A percentile compares a stretch with the other conserved stretches of the same genome.
Conservation (phyloP, 2,888 invertebrate genomes). For the Agonopterix heracliana region DNA sequence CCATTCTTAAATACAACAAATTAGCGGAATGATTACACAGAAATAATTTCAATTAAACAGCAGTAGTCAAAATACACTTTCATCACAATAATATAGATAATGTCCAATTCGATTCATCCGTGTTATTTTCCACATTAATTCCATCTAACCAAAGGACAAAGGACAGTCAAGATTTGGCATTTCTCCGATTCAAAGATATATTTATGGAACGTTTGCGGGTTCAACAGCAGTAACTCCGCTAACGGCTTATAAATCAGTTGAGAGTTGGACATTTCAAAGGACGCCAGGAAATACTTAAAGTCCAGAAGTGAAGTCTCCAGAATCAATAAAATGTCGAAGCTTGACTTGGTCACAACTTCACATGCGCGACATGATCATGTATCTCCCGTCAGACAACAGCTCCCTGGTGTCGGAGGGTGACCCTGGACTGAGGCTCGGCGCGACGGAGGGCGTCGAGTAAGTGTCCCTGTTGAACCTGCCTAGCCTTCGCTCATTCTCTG, state of each 20-base stretch:
- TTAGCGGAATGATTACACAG: slow-evolving; percentile 22
- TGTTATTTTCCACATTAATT: not conserved
- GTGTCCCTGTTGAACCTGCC: slow-evolving; percentile 75
- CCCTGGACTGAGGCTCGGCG: slow-evolving; percentile 80
- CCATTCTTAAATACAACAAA: slow-evolving; percentile 22
- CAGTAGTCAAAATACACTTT: slow-evolving; percentile 20
- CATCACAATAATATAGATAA: slow-evolving; percentile 20
- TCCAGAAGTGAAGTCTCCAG: slow-evolving; percentile 8
- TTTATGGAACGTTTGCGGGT: not conserved
- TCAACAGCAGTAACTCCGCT: not conserved
- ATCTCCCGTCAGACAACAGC: slow-evolving; percentile 76
- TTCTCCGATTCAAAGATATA: slow-evolving; percentile 23
- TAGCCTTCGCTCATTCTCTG: slow-evolving; percentile 64
- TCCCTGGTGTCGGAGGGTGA: slow-evolving; percentile 83
- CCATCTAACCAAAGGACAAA: slow-evolving; percentile 5
- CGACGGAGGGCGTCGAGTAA: slow-evolving; percentile 72
- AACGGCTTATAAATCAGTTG: not conserved
- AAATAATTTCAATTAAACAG: slow-evolving; percentile 23
- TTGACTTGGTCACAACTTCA: slow-evolving; percentile 32
- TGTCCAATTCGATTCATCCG: not conserved
- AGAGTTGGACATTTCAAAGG: not conserved
- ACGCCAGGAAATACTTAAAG: slow-evolving; percentile 1
- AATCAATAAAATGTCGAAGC: slow-evolving; percentile 29
- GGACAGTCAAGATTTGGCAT: slow-evolving; percentile 26
- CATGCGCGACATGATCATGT: slow-evolving; percentile 72